These are phyloP conservation scores for Hiodon tergisus DNA, from an alignment of 2,113 vertebrate genomes.

Conservation along the genomic window DNA sequence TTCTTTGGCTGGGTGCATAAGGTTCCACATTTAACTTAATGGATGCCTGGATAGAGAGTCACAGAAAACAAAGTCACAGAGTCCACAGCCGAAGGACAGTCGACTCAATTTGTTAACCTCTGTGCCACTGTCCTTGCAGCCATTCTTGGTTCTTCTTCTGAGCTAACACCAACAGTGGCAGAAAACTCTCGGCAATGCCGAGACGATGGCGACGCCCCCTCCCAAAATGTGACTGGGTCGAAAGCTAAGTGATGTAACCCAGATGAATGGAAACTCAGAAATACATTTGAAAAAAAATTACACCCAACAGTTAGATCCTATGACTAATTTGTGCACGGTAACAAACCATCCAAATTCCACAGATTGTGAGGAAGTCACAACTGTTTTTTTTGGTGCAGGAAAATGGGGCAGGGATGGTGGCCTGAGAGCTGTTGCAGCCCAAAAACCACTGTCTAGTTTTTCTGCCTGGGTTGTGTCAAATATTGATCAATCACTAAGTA, in stretches of 20 bases:
- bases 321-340: conserved; percentile 2
- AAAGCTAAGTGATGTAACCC: not conserved
- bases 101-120: no score
- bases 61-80: no score
- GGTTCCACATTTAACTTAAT: no score
- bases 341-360: not conserved
- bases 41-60: no score
- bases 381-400: no score
- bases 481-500: not conserved
- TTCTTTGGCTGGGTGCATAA: no score
- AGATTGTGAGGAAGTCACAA: not conserved
- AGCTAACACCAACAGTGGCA: not conserved
- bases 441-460: no score
- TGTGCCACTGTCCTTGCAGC: no score
- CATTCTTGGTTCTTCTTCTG: not conserved
- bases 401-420: no score
- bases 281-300: not conserved
- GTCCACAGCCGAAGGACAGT: no score
- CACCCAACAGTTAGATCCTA: not conserved
- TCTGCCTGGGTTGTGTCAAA: no score
- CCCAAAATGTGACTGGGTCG: not conserved
- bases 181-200: not conserved
- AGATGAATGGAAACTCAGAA: not conserved
- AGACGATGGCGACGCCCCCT: not conserved
- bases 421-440: no score